Evolutionary conservation across 2,888 invertebrate species (phyloP).

Genomic region (Bombylius major): DNA sequence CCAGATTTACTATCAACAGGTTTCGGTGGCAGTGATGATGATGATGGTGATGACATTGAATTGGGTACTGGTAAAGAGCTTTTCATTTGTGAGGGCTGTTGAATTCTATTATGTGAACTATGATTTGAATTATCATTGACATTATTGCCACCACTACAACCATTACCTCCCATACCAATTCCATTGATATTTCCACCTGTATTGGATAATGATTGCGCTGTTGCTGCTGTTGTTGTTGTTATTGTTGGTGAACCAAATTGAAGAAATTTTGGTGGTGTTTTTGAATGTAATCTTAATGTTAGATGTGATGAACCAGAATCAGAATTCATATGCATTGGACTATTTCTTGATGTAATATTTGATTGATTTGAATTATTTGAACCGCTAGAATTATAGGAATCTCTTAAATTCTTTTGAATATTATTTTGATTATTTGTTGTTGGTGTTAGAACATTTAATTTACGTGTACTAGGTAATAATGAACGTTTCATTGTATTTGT

Average conservation of each 20-base stretch:
- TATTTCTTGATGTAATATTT: not conserved
- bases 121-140: not conserved
- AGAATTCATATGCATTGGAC: constrained; percentile 13
- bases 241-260: constrained; percentile 9
- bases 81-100: constrained; percentile 10
- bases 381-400: constrained; percentile 15
- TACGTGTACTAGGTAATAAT: constrained; percentile 12
- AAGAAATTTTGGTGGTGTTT: constrained; percentile 17
- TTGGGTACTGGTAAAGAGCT: constrained; percentile 8
- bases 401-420: constrained; percentile 13
- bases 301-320: constrained; percentile 10
- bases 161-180: not conserved
- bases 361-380: constrained; percentile 15
- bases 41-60: constrained; percentile 2
- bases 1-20: constrained; percentile 13
- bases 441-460: constrained; percentile 10
- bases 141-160: not conserved
- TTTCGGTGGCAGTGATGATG: constrained; percentile 13
- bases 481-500: constrained; percentile 13
- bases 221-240: not conserved
- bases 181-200: not conserved
- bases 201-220: not conserved
- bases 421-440: constrained; percentile 1
- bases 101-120: not conserved
- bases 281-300: constrained; percentile 10